These are phyloP conservation scores for Drosophila sechellia DNA, from an alignment of 1,140 invertebrate species.

Conservation along the genomic window DNA sequence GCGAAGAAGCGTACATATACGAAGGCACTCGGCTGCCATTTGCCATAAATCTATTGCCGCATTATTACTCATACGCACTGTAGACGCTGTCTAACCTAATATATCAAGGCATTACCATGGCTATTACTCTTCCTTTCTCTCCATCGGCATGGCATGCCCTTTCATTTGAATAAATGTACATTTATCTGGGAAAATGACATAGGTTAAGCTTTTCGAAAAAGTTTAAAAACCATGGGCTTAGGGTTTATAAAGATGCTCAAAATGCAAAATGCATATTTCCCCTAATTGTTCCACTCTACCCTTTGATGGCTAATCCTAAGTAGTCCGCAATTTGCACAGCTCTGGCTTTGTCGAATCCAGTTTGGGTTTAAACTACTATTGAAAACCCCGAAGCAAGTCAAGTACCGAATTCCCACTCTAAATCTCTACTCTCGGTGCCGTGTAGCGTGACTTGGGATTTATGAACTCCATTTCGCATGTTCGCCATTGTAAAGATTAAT, in stretches of 20 bases:
- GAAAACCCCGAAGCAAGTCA: conserved; percentile 22
- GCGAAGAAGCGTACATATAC: conserved; percentile 34
- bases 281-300: conserved; percentile 17
- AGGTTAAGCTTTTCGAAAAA: conserved; percentile 28
- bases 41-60: conserved; percentile 73
- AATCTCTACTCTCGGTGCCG: conserved; percentile 22
- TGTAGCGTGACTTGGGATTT: conserved; percentile 77
- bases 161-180: conserved; percentile 40
- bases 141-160: conserved; percentile 33
- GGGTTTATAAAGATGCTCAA: not conserved
- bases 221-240: not conserved
- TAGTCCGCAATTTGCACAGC: conserved; percentile 9
- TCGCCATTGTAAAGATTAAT: conserved; percentile 79
- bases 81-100: conserved; percentile 39
- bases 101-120: conserved; percentile 69
- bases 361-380: conserved; percentile 49
- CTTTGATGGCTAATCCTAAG: conserved; percentile 1
- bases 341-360: conserved; percentile 4
- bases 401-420: conserved; percentile 20
- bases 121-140: conserved; percentile 30
- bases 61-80: conserved; percentile 80
- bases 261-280: not conserved
- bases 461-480: conserved; percentile 80
- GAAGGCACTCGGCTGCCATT: conserved; percentile 25
- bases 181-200: conserved; percentile 40